A percentile compares a stretch with the other conserved stretches of the same genome.
Evolutionary conservation across 2,888 invertebrate species (phyloP).

Genomic region (Salpingus planirostris): DNA sequence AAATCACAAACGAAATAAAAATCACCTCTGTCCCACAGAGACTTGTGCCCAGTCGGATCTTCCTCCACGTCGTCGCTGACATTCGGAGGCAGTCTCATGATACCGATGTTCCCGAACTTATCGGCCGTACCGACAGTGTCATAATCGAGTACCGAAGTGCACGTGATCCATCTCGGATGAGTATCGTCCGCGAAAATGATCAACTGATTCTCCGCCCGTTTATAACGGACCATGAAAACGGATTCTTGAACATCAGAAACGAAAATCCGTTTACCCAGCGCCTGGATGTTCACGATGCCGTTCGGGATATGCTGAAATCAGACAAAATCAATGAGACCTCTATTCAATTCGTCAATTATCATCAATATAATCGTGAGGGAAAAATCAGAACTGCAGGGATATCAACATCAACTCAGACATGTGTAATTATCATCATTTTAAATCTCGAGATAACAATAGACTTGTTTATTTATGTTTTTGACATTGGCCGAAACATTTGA

Average conservation of each 20-base stretch:
- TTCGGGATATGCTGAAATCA: slow-evolving; percentile 81
- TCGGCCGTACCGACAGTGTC: slow-evolving; percentile 94
- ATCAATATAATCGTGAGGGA: too few species aligned
- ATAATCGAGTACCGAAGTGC: slow-evolving; percentile 86
- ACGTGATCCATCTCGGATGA: slow-evolving; percentile 93
- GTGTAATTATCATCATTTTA: not conserved
- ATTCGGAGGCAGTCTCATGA: slow-evolving; percentile 74
- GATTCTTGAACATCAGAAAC: slow-evolving; percentile 96
- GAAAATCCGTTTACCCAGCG: slow-evolving; percentile 88
- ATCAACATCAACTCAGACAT: slow-evolving; percentile 26
- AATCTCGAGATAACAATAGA: too few species aligned
- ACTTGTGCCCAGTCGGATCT: slow-evolving; percentile 97
- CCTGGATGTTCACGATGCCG: slow-evolving; percentile 85
- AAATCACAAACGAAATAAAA: slow-evolving; percentile 6
- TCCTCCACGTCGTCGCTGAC: slow-evolving; percentile 98
- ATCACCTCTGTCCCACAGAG: slow-evolving; percentile 80
- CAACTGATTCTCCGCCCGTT: slow-evolving; percentile 91
- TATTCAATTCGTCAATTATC: too few species aligned
- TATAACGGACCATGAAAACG: slow-evolving; percentile 91
- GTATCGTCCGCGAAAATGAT: slow-evolving; percentile 99
- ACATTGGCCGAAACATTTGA: too few species aligned
- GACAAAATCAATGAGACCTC: too few species aligned
- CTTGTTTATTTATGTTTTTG: too few species aligned
- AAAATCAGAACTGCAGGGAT: slow-evolving; percentile 35
- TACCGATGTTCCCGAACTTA: slow-evolving; percentile 94